These are phyloP conservation scores for Lycopodina hypogea DNA, from an alignment of 37 sponge, comb jelly and placozoan genomes.

Conservation along the genomic window DNA sequence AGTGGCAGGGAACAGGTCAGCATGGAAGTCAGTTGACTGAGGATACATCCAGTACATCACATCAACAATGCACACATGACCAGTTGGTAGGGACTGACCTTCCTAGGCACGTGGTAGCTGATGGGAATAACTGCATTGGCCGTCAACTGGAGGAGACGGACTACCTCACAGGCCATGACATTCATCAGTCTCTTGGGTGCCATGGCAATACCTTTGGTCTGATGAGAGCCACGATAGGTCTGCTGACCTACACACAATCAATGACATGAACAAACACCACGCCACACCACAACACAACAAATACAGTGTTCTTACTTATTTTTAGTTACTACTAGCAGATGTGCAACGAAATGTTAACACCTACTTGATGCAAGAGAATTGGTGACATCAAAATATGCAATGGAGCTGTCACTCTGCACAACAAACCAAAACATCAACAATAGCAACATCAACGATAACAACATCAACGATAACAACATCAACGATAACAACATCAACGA, in stretches of 20 bases:
- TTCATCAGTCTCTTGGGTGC: constrained; percentile 77
- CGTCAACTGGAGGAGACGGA: constrained; percentile 67
- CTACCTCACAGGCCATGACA: constrained; percentile 83
- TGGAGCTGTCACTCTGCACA: no score
- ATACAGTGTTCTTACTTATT: no score
- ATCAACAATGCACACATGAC: neutral
- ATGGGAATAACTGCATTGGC: constrained; percentile 75
- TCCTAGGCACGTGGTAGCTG: constrained; percentile 73
- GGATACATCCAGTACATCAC: neutral
- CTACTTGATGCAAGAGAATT: neutral
- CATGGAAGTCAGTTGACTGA: constrained; percentile 80
- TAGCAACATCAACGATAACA: no score
- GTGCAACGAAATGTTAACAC: neutral
- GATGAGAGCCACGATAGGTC: constrained; percentile 33
- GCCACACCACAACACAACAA: no score
- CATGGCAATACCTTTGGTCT: constrained; percentile 68
- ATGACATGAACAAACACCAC: neutral
- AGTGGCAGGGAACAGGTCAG: constrained; percentile 86
- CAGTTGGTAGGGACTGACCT: constrained; percentile 30
- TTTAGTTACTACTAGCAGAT: neutral
- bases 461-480: no score
- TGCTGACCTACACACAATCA: constrained; percentile 35
- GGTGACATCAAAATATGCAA: neutral
- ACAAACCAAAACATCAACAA: neutral
- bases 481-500: no score